These are phyloP conservation scores for Anagyrus pseudococci DNA, from an alignment of 2,888 invertebrate species.

Conservation along the genomic window DNA sequence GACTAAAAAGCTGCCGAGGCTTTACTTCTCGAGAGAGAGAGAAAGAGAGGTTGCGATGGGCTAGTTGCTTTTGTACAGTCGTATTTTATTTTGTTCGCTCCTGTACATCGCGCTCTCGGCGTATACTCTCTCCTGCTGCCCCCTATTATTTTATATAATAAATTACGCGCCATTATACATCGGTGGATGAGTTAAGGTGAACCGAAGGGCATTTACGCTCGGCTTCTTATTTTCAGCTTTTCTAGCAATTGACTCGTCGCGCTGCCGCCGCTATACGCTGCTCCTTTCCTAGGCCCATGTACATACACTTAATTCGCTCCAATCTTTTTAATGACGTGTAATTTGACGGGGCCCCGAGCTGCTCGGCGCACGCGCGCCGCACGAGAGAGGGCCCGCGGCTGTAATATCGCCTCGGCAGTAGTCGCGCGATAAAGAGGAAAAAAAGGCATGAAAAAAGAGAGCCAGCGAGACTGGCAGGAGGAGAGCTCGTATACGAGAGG, in stretches of 20 bases:
- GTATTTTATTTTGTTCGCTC: no score
- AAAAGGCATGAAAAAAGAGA: neutral
- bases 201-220: conserved; percentile 24
- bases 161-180: conserved; percentile 23
- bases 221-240: conserved; percentile 33
- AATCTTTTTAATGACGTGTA: conserved; percentile 40
- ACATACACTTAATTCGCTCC: conserved; percentile 36
- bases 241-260: conserved; percentile 33
- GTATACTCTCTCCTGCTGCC: no score
- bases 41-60: no score
- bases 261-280: conserved; percentile 9
- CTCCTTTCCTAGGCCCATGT: conserved; percentile 27
- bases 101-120: no score
- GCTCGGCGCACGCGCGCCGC: neutral
- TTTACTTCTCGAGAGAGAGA: no score
- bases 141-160: conserved; percentile 21
- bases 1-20: no score
- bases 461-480: neutral
- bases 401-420: conserved; percentile 7
- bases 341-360: conserved; percentile 28
- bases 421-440: conserved; percentile 22
- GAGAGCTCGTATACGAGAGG: neutral
- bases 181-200: conserved; percentile 21
- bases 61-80: no score
- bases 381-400: neutral